Percentiles rank a stretch among this genome's conserved stretches.
phyloP scores from a whole-genome alignment of 1,140 invertebrate species.

The Drosophila setifemur region DNA sequence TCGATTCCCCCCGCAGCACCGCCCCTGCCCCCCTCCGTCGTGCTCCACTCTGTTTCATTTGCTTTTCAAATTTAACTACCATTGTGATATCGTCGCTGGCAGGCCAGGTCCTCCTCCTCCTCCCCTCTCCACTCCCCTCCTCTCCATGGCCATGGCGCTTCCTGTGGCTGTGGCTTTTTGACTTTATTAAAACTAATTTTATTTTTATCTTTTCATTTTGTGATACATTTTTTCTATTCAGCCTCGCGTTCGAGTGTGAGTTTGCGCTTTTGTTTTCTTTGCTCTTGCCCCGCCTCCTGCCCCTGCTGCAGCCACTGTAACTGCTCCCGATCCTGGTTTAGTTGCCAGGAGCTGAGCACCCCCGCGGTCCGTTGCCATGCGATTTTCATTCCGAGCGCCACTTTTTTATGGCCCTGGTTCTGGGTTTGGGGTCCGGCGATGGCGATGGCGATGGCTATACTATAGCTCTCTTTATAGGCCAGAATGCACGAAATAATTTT shows the following conservation, averaged over 20 bases:
- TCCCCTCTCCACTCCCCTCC: neutral
- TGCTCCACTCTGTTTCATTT: constrained; percentile 35
- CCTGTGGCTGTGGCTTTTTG: constrained; percentile 66
- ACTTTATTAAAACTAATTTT: constrained; percentile 77
- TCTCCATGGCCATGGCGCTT: constrained; percentile 12
- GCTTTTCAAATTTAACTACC: constrained; percentile 55
- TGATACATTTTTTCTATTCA: constrained; percentile 53
- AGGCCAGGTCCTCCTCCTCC: neutral
- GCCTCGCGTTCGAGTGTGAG: constrained; percentile 1
- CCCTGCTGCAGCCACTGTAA: constrained; percentile 6
- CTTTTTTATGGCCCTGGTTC: constrained; percentile 42
- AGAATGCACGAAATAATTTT: constrained; percentile 72
- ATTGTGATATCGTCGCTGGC: constrained; percentile 28
- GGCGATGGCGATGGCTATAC: too few relatives aligned
- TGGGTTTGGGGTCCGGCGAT: neutral
- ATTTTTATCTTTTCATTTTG: constrained; percentile 62
- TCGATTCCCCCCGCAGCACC: constrained; percentile 12
- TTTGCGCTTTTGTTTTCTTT: too few relatives aligned
- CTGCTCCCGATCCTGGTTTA: constrained; percentile 27
- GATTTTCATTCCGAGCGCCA: constrained; percentile 47
- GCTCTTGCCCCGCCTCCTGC: neutral
- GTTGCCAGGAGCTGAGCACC: constrained; percentile 14
- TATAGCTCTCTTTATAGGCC: constrained; percentile 69
- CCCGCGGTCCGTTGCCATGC: constrained; percentile 62
- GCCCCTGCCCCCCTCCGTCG: too few relatives aligned